A percentile compares a stretch with the other conserved stretches of the same genome.
These are phyloP conservation scores for Paratilapia polleni DNA, from an alignment of 2,113 vertebrate genomes.

Conservation along the genomic window DNA sequence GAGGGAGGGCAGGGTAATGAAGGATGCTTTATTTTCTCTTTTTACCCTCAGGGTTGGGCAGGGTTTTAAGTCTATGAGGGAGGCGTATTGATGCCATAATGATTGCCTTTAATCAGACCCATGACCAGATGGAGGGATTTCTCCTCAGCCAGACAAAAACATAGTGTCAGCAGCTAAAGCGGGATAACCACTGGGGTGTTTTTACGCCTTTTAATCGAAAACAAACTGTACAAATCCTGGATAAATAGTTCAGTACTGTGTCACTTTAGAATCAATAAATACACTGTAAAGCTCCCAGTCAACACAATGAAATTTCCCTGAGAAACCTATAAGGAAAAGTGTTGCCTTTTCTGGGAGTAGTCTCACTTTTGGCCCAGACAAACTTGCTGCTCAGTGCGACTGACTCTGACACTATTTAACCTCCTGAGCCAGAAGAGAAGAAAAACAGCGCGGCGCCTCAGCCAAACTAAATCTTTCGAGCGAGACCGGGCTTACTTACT, in stretches of 20 bases:
- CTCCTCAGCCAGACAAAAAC: slow-evolving; percentile 62
- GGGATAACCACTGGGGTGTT: slow-evolving; percentile 51
- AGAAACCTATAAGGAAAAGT: slow-evolving; percentile 32
- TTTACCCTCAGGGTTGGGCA: slow-evolving; percentile 68
- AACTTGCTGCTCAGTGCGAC: slow-evolving; percentile 50
- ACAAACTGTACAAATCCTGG: slow-evolving; percentile 52
- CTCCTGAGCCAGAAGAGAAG: slow-evolving; percentile 64
- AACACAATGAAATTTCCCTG: slow-evolving; percentile 43
- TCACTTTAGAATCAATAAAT: slow-evolving; percentile 51
- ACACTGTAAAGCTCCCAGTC: background rate
- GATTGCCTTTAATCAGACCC: slow-evolving; percentile 81
- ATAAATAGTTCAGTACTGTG: slow-evolving; percentile 20
- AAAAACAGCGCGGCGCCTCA: slow-evolving; percentile 55
- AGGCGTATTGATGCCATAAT: slow-evolving; percentile 76
- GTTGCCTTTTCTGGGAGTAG: slow-evolving; percentile 59
- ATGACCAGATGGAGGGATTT: slow-evolving; percentile 78
- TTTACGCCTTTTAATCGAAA: slow-evolving; percentile 52
- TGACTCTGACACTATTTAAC: slow-evolving; percentile 67
- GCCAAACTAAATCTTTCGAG: slow-evolving; percentile 70
- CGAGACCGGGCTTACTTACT: slow-evolving; percentile 50
- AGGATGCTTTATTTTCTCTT: slow-evolving; percentile 82
- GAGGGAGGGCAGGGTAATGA: slow-evolving; percentile 78
- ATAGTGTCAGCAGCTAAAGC: slow-evolving; percentile 63
- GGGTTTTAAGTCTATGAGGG: slow-evolving; percentile 72
- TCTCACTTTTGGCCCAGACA: slow-evolving; percentile 58